These are phyloP conservation scores for Yponomeuta cagnagella DNA, from an alignment of 2,888 invertebrate genomes.

Conservation along the genomic window DNA sequence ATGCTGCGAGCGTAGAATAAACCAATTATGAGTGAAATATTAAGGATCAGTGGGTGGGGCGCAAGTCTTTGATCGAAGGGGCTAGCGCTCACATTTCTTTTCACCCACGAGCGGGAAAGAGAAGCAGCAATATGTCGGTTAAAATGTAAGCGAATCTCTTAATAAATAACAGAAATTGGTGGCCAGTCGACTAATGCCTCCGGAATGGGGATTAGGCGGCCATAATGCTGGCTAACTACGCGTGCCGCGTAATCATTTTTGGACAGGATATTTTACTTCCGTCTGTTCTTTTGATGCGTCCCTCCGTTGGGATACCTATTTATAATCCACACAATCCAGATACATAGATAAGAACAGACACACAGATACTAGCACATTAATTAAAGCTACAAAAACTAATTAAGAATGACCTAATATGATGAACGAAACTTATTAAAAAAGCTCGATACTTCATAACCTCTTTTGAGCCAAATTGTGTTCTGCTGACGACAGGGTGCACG, in stretches of 20 bases:
- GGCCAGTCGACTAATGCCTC: conserved; percentile 66
- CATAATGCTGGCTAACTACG: conserved; percentile 66
- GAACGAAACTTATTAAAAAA: too few species aligned
- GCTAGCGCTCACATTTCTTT: conserved; percentile 63
- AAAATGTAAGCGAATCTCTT: conserved; percentile 59
- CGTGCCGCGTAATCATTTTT: conserved; percentile 70
- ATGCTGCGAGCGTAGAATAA: conserved; percentile 71
- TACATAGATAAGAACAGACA: too few species aligned
- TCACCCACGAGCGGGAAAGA: conserved; percentile 42
- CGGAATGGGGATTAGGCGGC: conserved; percentile 69
- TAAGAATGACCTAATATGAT: too few species aligned
- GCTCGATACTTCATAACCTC: too few species aligned
- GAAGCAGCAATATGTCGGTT: conserved; percentile 58
- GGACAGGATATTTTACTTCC: conserved; percentile 68
- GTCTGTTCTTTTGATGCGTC: conserved; percentile 52
- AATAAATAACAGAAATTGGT: conserved; percentile 73
- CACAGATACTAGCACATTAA: too few species aligned
- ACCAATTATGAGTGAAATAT: conserved; percentile 77
- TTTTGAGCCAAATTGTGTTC: too few species aligned
- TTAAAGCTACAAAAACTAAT: too few species aligned
- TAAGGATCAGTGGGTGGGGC: conserved; percentile 67
- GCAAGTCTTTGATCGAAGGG: conserved; percentile 66
- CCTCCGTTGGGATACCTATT: background rate
- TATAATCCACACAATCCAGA: too few species aligned
- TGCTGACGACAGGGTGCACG: too few species aligned